Evolutionary conservation across 2,888 invertebrate species (phyloP).

Genomic region (Tipula confusa): DNA sequence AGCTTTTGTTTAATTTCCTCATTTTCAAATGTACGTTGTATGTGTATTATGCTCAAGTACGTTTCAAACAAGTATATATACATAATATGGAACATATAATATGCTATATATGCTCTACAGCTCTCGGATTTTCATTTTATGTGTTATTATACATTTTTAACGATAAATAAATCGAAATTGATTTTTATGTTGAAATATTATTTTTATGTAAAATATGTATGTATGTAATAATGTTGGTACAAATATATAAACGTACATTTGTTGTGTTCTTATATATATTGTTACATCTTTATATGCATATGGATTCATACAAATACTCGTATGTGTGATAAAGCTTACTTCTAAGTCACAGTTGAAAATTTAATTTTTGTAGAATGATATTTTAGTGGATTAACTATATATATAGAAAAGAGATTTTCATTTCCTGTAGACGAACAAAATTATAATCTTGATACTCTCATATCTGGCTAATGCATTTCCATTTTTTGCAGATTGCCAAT

Average conservation of each 20-base stretch:
- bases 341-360: no score
- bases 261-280: no score
- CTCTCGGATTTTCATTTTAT: background rate
- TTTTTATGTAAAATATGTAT: background rate
- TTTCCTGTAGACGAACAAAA: background rate
- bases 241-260: no score
- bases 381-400: no score
- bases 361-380: background rate
- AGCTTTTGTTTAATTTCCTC: constrained; percentile 20
- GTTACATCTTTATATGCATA: no score
- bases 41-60: background rate
- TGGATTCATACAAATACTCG: no score
- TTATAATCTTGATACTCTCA: background rate
- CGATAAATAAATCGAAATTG: constrained; percentile 25
- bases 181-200: background rate
- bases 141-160: constrained; percentile 16
- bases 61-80: background rate
- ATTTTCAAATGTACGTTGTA: background rate
- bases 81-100: background rate
- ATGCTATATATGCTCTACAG: background rate
- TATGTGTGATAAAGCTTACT: background rate
- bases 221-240: no score
- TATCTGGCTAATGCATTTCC: background rate
- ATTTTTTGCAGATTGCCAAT: background rate
- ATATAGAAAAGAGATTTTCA: background rate